Evolutionary conservation across 1,140 invertebrate genomes (phyloP).

Genomic region (Papilio glaucus): DNA sequence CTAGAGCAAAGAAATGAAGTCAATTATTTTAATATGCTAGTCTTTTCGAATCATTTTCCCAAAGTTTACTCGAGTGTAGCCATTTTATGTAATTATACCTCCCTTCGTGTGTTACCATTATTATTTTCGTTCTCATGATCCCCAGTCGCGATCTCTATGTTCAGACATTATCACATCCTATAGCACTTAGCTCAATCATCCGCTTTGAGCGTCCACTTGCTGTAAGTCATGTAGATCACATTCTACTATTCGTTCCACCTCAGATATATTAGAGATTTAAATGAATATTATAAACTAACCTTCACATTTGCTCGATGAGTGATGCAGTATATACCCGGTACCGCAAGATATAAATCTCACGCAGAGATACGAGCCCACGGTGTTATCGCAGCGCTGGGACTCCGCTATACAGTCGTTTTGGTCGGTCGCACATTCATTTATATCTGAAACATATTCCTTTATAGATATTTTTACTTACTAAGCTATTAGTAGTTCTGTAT

Average conservation of each 20-base stretch:
- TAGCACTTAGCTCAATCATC: no score
- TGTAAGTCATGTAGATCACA: no score
- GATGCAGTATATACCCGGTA: slow-evolving; percentile 97
- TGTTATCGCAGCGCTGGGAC: slow-evolving; percentile 94
- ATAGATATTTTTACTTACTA: no score
- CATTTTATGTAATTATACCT: no score
- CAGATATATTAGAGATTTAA: not conserved
- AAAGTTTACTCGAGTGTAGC: no score
- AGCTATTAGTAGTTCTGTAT: no score
- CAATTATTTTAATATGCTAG: not conserved
- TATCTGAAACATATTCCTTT: slow-evolving; percentile 78
- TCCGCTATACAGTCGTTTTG: slow-evolving; percentile 84
- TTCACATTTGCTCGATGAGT: slow-evolving; percentile 93
- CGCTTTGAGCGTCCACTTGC: no score
- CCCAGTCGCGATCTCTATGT: no score
- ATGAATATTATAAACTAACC: slow-evolving; percentile 80
- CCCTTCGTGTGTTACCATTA: no score
- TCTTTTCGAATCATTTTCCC: not conserved
- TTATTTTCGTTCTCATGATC: no score
- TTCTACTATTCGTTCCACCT: not conserved
- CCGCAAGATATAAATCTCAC: slow-evolving; percentile 93
- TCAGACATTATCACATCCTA: no score
- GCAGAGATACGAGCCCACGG: slow-evolving; percentile 93
- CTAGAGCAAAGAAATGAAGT: slow-evolving; percentile 57
- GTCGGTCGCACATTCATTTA: slow-evolving; percentile 86